A percentile compares a stretch with the other conserved stretches of the same genome.
phyloP scores from a whole-genome alignment of 1,140 invertebrate species.

The Sminthurinus signatus region DNA sequence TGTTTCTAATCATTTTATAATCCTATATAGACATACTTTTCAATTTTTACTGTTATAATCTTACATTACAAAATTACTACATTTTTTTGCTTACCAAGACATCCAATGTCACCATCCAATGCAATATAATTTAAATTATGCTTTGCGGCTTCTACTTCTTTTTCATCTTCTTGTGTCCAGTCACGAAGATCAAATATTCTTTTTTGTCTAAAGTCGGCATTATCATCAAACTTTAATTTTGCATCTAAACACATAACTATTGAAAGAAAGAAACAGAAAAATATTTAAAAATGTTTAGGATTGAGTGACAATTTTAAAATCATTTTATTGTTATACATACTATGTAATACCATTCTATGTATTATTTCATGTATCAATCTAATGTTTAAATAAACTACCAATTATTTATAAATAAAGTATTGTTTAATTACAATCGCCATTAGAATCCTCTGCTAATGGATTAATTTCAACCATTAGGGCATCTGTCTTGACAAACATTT shows the following conservation, averaged over 20 bases:
- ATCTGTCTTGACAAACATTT: conserved; percentile 84
- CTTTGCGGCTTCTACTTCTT: conserved; percentile 88
- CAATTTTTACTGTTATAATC: too few relatives aligned
- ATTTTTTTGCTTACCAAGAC: too few relatives aligned
- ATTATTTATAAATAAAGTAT: too few relatives aligned
- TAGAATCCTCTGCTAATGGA: conserved; percentile 89
- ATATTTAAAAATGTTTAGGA: neutral
- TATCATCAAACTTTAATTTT: conserved; percentile 93
- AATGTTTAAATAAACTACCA: too few relatives aligned
- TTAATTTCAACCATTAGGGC: conserved; percentile 92
- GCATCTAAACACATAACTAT: conserved; percentile 89
- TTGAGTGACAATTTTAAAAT: conserved; percentile 2
- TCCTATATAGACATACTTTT: too few relatives aligned
- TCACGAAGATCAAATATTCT: conserved; percentile 81
- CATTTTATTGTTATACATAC: too few relatives aligned
- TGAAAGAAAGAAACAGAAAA: neutral
- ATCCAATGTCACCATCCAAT: conserved; percentile 67
- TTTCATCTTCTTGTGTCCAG: conserved; percentile 84
- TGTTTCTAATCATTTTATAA: too few relatives aligned
- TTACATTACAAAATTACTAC: too few relatives aligned
- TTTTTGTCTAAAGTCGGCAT: conserved; percentile 90
- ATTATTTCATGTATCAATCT: too few relatives aligned
- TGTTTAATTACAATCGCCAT: conserved; percentile 68
- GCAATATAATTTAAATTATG: conserved; percentile 94
- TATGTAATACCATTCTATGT: too few relatives aligned